Evolutionary conservation across 1,140 invertebrate species (phyloP).

Genomic region (Anastatus disparis): DNA sequence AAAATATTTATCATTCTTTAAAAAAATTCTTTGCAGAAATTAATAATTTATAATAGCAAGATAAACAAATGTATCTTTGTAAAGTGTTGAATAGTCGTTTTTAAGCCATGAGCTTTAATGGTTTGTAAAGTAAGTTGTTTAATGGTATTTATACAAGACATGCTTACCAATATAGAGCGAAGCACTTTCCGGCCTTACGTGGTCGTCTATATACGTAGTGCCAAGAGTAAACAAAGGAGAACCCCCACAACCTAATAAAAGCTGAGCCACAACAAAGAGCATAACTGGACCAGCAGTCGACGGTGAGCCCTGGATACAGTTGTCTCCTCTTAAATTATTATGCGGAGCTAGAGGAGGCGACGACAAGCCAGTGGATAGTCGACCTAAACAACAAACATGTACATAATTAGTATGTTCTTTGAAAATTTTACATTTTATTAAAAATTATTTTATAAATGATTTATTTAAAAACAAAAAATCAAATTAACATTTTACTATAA

Average conservation of each 20-base stretch:
- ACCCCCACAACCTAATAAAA: conserved; percentile 90
- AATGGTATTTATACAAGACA: no score
- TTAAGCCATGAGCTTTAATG: no score
- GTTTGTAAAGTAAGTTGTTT: no score
- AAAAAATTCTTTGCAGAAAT: no score
- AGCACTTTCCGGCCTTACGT: conserved; percentile 83
- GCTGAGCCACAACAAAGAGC: conserved; percentile 88
- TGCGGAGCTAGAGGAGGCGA: conserved; percentile 78
- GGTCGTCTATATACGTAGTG: conserved; percentile 90
- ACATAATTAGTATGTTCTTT: no score
- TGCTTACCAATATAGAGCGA: conserved; percentile 83
- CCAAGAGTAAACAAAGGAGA: conserved; percentile 88
- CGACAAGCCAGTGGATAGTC: conserved; percentile 74
- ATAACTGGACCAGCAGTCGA: conserved; percentile 83
- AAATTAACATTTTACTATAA: background rate
- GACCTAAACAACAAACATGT: conserved; percentile 58
- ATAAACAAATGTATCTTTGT: no score
- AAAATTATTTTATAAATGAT: background rate
- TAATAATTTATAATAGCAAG: no score
- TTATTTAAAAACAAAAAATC: conserved; percentile 15
- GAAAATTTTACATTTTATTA: no score
- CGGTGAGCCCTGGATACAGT: conserved; percentile 83
- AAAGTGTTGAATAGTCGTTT: no score
- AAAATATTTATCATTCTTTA: no score
- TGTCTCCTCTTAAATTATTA: conserved; percentile 80